These are phyloP conservation scores for Drosophila suzukii DNA, from an alignment of 1,140 invertebrate genomes.

Conservation along the genomic window DNA sequence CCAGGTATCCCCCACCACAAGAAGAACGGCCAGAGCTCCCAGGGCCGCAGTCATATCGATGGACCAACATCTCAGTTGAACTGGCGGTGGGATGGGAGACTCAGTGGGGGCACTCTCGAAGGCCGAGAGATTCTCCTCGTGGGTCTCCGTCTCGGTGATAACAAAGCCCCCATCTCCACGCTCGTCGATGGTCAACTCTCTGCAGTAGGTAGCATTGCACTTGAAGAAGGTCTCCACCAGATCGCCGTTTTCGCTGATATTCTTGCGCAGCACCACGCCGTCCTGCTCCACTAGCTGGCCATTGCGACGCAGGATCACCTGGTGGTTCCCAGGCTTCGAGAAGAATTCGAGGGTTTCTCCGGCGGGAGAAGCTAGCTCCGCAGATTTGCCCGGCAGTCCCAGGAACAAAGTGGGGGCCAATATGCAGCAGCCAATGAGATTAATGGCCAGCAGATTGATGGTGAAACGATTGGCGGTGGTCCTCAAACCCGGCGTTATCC, in stretches of 20 bases:
- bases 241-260: slow-evolving; percentile 48
- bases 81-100: slow-evolving; percentile 35
- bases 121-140: slow-evolving; percentile 71
- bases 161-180: slow-evolving; percentile 62
- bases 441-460: slow-evolving; percentile 82
- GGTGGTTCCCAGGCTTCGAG: slow-evolving; percentile 78
- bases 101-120: slow-evolving; percentile 20
- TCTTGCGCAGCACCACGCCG: slow-evolving; percentile 63
- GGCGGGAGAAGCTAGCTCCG: not conserved
- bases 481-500: slow-evolving; percentile 81
- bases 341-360: slow-evolving; percentile 70
- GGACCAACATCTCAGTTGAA: slow-evolving; percentile 78
- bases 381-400: slow-evolving; percentile 38
- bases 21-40: slow-evolving; percentile 89
- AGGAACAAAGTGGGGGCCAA: slow-evolving; percentile 79
- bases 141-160: slow-evolving; percentile 75
- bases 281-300: slow-evolving; percentile 76
- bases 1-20: slow-evolving; percentile 94
- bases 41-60: slow-evolving; percentile 81
- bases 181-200: slow-evolving; percentile 77
- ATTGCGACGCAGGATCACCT: slow-evolving; percentile 70
- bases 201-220: slow-evolving; percentile 72
- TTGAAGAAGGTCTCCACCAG: slow-evolving; percentile 75
- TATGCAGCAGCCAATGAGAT: slow-evolving; percentile 80
- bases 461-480: slow-evolving; percentile 84